Conservation (phyloP, 1,140 invertebrate genomes). For the Geopemphigus sp. region DNA sequence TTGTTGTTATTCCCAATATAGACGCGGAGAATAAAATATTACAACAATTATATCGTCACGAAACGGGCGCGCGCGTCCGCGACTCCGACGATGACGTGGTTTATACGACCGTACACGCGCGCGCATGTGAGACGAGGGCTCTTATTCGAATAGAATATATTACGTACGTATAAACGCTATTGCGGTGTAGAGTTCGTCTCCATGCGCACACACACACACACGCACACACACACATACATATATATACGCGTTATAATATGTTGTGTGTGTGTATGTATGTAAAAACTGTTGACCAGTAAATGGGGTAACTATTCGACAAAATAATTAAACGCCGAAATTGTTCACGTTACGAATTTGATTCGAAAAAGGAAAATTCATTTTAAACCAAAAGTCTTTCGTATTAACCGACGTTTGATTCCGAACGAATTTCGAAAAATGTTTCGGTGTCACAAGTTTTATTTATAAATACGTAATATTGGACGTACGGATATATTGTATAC, state of each 20-base stretch:
- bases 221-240: neutral
- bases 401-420: too few relatives aligned
- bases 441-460: too few relatives aligned
- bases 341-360: neutral
- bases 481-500: too few relatives aligned
- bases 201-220: neutral
- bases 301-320: too few relatives aligned
- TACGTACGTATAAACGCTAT: neutral
- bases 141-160: neutral
- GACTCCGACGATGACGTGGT: constrained; percentile 31
- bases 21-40: neutral
- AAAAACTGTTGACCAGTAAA: too few relatives aligned
- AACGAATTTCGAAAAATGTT: too few relatives aligned
- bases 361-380: too few relatives aligned
- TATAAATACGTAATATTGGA: too few relatives aligned
- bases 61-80: neutral
- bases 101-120: neutral
- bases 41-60: neutral
- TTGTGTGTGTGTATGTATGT: neutral
- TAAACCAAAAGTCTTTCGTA: too few relatives aligned
- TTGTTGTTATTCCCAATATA: neutral
- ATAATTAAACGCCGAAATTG: neutral
- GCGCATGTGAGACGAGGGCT: neutral
- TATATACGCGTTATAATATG: too few relatives aligned
- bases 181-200: neutral